Percentiles rank a stretch among this genome's conserved stretches.
phyloP scores from a whole-genome alignment of 1,140 invertebrate genomes.

The Drosophila biarmipes region DNA sequence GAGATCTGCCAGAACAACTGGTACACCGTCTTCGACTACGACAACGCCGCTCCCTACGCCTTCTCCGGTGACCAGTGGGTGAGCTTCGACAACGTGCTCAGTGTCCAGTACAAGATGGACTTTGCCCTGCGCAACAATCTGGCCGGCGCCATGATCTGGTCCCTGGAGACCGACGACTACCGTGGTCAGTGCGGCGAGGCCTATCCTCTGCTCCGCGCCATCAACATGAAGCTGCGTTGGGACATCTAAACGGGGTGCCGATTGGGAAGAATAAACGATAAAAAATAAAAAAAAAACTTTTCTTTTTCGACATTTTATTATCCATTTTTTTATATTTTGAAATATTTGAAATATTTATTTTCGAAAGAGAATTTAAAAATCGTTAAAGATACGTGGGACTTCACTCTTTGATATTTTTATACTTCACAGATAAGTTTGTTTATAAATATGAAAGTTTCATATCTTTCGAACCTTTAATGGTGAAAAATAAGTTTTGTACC shows the following conservation, averaged over 20 bases:
- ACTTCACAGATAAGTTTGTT: no score
- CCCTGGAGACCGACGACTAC: conserved; percentile 91
- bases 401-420: no score
- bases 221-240: conserved; percentile 78
- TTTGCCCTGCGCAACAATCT: conserved; percentile 85
- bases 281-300: not conserved
- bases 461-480: no score
- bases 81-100: conserved; percentile 82
- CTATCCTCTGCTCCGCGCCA: conserved; percentile 85
- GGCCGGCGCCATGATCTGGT: conserved; percentile 92
- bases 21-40: conserved; percentile 51
- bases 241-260: not conserved
- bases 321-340: no score
- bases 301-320: no score
- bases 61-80: conserved; percentile 84
- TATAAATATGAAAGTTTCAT: no score
- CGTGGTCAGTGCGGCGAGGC: conserved; percentile 87
- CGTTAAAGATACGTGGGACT: no score
- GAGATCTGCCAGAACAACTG: conserved; percentile 86
- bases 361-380: no score
- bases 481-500: no score
- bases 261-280: not conserved
- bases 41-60: conserved; percentile 74
- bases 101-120: conserved; percentile 80
- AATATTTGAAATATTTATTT: no score